Conservation (phyloP, 2,113 vertebrate genomes). For the Vulpes lagopus region DNA sequence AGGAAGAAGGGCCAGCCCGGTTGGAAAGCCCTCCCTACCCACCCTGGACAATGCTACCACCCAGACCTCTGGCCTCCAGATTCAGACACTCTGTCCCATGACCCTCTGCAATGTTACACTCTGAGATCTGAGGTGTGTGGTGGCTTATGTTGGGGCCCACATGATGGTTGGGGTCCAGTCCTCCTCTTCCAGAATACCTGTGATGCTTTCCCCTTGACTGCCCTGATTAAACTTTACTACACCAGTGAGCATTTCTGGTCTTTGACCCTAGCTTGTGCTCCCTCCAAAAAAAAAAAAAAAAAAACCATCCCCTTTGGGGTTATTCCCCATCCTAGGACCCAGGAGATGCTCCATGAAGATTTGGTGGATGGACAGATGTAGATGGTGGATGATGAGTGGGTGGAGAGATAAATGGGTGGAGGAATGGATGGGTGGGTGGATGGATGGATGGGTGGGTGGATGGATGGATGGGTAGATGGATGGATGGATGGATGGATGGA, state of each 20-base stretch:
- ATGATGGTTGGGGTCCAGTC: rapidly evolving
- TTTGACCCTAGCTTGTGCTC: neutral
- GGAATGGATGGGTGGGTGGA: neutral
- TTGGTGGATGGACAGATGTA: too few species aligned
- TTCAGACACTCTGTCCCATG: neutral
- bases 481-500: too few species aligned
- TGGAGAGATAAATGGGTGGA: too few species aligned
- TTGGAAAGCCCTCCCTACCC: neutral
- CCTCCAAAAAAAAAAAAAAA: neutral
- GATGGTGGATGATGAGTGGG: neutral
- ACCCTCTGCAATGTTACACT: neutral
- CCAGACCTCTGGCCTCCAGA: neutral
- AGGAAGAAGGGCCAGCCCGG: too few species aligned
- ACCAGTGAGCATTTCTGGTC: neutral
- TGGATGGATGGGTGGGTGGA: rapidly evolving
- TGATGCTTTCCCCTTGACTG: neutral
- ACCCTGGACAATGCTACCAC: rapidly evolving
- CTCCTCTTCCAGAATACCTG: neutral
- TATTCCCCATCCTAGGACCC: neutral
- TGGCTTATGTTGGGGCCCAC: too few species aligned
- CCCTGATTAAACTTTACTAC: neutral
- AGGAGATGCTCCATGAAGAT: neutral
- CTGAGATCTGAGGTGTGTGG: neutral
- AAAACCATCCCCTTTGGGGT: neutral
- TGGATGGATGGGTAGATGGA: rapidly evolving